phyloP scores from a whole-genome alignment of 1,140 invertebrate genomes.

The Antheraea pernyi region DNA sequence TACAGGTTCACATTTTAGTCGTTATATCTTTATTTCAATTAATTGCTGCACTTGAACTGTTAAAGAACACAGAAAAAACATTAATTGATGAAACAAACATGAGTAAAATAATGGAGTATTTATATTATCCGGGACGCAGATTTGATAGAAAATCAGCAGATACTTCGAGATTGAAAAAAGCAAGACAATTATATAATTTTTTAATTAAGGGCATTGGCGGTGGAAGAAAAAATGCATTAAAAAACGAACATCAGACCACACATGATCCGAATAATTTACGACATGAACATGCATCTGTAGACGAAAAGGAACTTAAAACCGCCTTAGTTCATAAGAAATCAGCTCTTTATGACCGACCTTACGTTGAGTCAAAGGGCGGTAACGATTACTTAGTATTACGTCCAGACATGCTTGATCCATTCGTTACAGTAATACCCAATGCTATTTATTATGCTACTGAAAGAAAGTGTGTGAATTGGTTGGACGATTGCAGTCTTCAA shows the following conservation, averaged over 20 bases:
- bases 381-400: slow-evolving; percentile 51
- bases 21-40: neutral
- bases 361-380: slow-evolving; percentile 42
- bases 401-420: slow-evolving; percentile 20
- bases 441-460: slow-evolving; percentile 59
- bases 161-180: neutral
- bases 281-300: slow-evolving; percentile 30
- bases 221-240: neutral
- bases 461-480: slow-evolving; percentile 62
- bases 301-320: slow-evolving; percentile 46
- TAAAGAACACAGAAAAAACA: neutral
- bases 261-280: neutral
- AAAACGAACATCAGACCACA: neutral
- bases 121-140: neutral
- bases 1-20: slow-evolving; percentile 8
- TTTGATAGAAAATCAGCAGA: slow-evolving; percentile 4
- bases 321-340: slow-evolving; percentile 39
- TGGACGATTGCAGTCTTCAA: slow-evolving; percentile 56
- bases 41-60: neutral
- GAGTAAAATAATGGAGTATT: neutral
- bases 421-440: slow-evolving; percentile 47
- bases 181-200: neutral
- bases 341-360: slow-evolving; percentile 38
- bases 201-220: neutral
- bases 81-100: neutral